Percentiles rank a stretch among this genome's conserved stretches.
These are phyloP conservation scores for Tragopan temminckii DNA, from an alignment of 2,797 vertebrate species.

Conservation along the genomic window DNA sequence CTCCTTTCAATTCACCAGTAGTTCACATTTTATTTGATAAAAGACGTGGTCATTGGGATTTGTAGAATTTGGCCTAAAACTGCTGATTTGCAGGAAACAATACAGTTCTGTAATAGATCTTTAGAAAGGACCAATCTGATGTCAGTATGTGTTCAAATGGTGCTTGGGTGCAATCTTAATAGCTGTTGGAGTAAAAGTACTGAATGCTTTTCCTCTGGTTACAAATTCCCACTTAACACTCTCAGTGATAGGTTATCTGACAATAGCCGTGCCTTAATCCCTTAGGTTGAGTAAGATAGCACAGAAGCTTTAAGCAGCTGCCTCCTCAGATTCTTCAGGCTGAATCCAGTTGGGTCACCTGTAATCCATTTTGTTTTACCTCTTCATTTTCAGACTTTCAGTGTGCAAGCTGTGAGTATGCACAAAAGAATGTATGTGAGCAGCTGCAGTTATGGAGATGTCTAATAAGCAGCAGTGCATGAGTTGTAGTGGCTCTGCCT, in stretches of 20 bases:
- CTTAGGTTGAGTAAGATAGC: slow-evolving; percentile 28
- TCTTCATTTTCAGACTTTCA: slow-evolving; percentile 13
- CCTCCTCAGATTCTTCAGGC: not conserved
- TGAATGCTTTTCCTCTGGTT: not conserved
- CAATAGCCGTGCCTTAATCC: slow-evolving; percentile 16
- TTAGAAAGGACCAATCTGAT: slow-evolving; percentile 23
- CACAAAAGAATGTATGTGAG: not conserved
- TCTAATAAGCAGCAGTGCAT: not conserved
- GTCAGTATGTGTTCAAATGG: not conserved
- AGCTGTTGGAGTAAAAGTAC: slow-evolving; percentile 5
- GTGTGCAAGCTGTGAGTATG: not conserved
- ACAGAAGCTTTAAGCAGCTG: not conserved
- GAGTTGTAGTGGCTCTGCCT: not conserved
- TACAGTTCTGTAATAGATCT: slow-evolving; percentile 7
- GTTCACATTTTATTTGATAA: slow-evolving; percentile 44
- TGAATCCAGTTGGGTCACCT: not conserved
- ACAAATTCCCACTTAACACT: slow-evolving; percentile 13
- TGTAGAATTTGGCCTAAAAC: slow-evolving; percentile 14
- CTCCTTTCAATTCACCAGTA: not conserved
- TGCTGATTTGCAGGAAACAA: slow-evolving; percentile 34
- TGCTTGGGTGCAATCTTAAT: not conserved
- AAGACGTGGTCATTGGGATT: slow-evolving; percentile 11
- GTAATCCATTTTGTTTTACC: not conserved
- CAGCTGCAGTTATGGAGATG: not conserved
- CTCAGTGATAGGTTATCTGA: slow-evolving; percentile 26